Evolutionary conservation across 1,140 invertebrate genomes (phyloP).

Genomic region (Apis cerana): DNA sequence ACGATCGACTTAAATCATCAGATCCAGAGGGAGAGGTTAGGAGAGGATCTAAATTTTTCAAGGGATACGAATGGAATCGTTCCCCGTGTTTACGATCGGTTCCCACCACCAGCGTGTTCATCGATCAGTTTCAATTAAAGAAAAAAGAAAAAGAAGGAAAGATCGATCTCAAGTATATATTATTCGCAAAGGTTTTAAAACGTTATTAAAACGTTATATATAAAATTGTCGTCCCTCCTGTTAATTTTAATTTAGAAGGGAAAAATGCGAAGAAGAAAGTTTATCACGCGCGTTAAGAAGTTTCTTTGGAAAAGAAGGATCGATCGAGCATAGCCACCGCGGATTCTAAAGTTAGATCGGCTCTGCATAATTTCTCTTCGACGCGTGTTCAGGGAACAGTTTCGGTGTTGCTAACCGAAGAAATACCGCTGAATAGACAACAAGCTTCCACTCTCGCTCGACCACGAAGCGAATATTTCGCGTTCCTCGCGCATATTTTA

Average conservation of each 20-base stretch:
- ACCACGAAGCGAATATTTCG: not conserved
- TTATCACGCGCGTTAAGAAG: not conserved
- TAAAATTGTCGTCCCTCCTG: too few species aligned
- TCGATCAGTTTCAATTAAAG: too few species aligned
- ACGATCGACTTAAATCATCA: too few species aligned
- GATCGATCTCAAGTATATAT: too few species aligned
- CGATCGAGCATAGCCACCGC: slow-evolving; percentile 11
- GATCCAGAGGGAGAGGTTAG: not conserved
- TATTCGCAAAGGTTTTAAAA: too few species aligned
- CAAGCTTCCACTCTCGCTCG: not conserved
- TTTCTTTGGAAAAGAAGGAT: slow-evolving; percentile 9
- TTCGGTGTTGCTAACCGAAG: slow-evolving; percentile 2
- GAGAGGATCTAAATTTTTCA: not conserved
- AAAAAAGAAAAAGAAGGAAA: too few species aligned
- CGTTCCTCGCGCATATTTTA: not conserved
- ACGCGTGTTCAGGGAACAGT: slow-evolving; percentile 7
- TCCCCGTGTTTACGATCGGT: not conserved
- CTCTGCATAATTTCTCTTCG: slow-evolving; percentile 37
- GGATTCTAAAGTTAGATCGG: slow-evolving; percentile 36
- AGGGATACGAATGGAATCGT: not conserved
- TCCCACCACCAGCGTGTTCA: too few species aligned
- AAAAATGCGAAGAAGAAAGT: too few species aligned
- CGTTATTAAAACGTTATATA: too few species aligned
- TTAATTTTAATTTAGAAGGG: too few species aligned
- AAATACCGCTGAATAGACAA: slow-evolving; percentile 16